Evolutionary conservation across 2,888 invertebrate species (phyloP), one percentile per base, ranked within the genome.

Genomic region (Heliconius ethilla): DNA sequence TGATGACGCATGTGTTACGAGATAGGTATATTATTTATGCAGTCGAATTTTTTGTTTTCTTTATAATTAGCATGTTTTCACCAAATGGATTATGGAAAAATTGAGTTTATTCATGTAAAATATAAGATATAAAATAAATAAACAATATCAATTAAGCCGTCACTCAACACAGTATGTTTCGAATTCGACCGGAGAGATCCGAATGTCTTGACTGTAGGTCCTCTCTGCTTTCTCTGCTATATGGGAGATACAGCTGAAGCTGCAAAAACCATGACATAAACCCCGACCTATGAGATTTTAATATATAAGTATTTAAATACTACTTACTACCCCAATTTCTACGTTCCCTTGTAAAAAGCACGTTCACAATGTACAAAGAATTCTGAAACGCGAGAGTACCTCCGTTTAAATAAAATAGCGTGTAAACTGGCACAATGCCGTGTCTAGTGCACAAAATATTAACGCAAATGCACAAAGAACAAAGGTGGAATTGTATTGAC

Each of bases 311-410:
- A 18, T 45, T 69, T 25, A 69, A 69, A 45, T 27, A 63, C n/a
- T n/a, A n/a, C n/a, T n/a, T n/a, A n/a, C n/a, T n/a, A n/a, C 59
- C 69, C 40, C 7, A 25, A 15, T 25, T 69, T 25, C 40, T 37
- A 67, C 66, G n/a, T 67, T 66, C 18, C 33, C 67, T 10, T 37
- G 25, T 40, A 15, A 69, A 45, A 69, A 40, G 40, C 67, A 69
- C 40, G 25, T 9, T 40, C 40, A 25, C 74, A 65, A 65, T 37
- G 27, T 67, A 75, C 67, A 78, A 65, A 63, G 73, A 67, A 73
- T 73, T 73, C 76, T 73, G 62, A 55, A 78, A 75, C 66, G 66
- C 78, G 76, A 76, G 72, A 72, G 62, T 73, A 76, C 67, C 72
- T 73, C 45, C 67, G 75, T 67, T 62, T 33, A 65, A 73, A 72